These are phyloP conservation scores for Microtus ochrogaster DNA, from an alignment of 2,113 vertebrate genomes.

Conservation along the genomic window DNA sequence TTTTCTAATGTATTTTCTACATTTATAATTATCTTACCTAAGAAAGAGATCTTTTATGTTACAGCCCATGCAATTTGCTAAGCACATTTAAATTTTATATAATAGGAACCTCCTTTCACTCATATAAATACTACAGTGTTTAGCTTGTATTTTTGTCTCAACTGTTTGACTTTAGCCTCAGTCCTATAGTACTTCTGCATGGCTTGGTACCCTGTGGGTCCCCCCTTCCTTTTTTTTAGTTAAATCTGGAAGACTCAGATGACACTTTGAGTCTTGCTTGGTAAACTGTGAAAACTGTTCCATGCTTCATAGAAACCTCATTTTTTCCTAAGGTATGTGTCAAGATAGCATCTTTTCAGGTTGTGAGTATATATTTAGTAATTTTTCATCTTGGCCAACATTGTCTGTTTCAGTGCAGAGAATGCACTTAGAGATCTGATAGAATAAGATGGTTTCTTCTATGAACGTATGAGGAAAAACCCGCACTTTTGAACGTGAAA, in stretches of 20 bases:
- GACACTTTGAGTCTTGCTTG: neutral
- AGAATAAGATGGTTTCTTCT: neutral
- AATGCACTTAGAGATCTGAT: neutral
- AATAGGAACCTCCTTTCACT: neutral
- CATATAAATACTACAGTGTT: neutral
- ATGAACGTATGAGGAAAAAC: constrained; percentile 18
- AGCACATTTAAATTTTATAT: neutral
- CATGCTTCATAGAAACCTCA: neutral
- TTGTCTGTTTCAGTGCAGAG: neutral
- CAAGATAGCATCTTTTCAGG: neutral
- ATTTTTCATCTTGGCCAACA: neutral
- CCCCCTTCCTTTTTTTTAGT: too few relatives aligned
- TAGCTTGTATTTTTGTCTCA: neutral
- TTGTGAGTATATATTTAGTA: neutral
- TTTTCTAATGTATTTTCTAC: neutral
- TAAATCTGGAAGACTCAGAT: neutral
- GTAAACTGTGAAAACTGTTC: neutral
- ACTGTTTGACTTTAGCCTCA: neutral
- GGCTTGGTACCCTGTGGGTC: neutral
- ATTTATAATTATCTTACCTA: neutral
- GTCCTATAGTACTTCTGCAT: neutral
- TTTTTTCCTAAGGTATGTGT: neutral
- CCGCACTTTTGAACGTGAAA: constrained; percentile 6
- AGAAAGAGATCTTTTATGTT: neutral
- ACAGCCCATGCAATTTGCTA: neutral